Evolutionary conservation across 2,797 vertebrate species (phyloP).

Genomic region (Eptatretus atami): DNA sequence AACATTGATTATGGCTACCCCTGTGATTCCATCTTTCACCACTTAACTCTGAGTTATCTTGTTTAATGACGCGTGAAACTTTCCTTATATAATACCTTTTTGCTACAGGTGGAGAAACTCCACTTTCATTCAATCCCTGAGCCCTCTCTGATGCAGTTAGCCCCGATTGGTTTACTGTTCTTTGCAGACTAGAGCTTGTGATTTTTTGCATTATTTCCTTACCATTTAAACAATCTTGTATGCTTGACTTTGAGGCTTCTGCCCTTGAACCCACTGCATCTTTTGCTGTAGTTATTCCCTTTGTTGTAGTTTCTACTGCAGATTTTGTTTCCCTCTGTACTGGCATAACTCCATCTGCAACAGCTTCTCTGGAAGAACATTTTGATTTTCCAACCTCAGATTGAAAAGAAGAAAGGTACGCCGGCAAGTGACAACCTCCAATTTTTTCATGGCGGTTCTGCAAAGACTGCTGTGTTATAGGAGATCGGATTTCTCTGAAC

Average conservation of each 20-base stretch:
- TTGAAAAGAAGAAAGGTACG: too few relatives aligned
- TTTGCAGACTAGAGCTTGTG: background rate
- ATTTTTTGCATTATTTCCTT: too few relatives aligned
- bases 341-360: background rate
- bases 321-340: background rate
- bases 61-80: background rate
- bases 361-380: too few relatives aligned
- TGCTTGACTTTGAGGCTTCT: background rate
- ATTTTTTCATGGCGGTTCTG: background rate
- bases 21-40: background rate
- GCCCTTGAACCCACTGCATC: background rate
- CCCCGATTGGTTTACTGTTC: slow-evolving; percentile 1
- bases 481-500: slow-evolving; percentile 2
- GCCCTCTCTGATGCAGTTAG: background rate
- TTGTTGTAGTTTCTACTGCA: background rate
- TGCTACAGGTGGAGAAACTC: background rate
- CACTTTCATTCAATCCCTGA: background rate
- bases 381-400: too few relatives aligned
- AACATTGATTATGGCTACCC: slow-evolving; percentile 1
- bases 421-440: too few relatives aligned
- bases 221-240: too few relatives aligned
- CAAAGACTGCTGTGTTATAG: background rate
- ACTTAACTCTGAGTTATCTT: too few relatives aligned
- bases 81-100: background rate
- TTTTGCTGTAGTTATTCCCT: background rate